Evolutionary conservation across 2,888 invertebrate species (phyloP).

Genomic region (Megaustenia siamemsis): DNA sequence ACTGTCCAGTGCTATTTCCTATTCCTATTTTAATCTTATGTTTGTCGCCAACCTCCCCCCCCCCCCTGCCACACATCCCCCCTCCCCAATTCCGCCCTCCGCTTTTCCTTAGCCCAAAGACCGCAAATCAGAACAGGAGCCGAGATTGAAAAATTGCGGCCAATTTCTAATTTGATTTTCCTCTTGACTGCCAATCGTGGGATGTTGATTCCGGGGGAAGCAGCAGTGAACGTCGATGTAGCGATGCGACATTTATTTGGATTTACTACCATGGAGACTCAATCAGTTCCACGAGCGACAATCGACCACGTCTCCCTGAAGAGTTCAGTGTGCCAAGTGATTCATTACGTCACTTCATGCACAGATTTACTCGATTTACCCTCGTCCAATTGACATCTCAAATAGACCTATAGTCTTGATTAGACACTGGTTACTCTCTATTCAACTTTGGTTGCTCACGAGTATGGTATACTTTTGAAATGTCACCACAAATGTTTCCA

Average conservation of each 20-base stretch:
- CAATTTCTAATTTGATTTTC: conserved; percentile 53
- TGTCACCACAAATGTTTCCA: background rate
- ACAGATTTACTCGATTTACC: background rate
- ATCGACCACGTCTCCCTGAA: background rate
- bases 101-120: conserved; percentile 18
- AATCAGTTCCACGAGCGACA: conserved; percentile 29
- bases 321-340: conserved; percentile 5
- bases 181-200: conserved; percentile 39
- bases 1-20: too few relatives aligned
- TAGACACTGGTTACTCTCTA: too few relatives aligned
- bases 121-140: conserved; percentile 28
- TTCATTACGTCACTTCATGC: conserved; percentile 21
- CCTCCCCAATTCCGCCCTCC: background rate
- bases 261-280: conserved; percentile 41
- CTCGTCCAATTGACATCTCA: background rate
- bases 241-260: conserved; percentile 47
- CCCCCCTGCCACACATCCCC: background rate
- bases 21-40: background rate
- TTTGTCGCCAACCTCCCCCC: background rate
- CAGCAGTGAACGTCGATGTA: conserved; percentile 39
- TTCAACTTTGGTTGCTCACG: background rate
- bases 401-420: background rate
- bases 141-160: conserved; percentile 47
- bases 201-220: conserved; percentile 14
- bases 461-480: background rate